A percentile compares a stretch with the other conserved stretches of the same genome.
Conservation (phyloP, 2,113 vertebrate species). For the Pseudopodoces humilis region DNA sequence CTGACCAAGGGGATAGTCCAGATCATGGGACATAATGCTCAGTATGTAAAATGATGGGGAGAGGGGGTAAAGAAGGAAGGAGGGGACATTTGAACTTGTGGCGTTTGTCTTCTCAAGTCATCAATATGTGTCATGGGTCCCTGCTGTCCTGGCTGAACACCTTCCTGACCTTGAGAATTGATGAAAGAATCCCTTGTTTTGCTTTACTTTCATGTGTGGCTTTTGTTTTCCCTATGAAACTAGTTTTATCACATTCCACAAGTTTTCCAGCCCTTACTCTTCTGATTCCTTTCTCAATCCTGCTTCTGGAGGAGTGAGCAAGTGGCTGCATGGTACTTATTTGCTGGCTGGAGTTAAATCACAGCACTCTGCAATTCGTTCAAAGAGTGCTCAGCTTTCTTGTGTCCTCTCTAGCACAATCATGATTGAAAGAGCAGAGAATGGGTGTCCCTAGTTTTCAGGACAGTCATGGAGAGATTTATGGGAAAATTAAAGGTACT, state of each 20-base stretch:
- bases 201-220: neutral
- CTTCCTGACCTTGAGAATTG: neutral
- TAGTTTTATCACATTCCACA: neutral
- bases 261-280: neutral
- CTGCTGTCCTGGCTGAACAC: neutral
- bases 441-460: neutral
- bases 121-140: fast-evolving
- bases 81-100: neutral
- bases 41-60: neutral
- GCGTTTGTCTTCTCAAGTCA: neutral
- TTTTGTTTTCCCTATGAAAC: neutral
- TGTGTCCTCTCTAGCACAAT: neutral
- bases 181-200: neutral
- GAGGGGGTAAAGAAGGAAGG: neutral
- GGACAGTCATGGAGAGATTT: neutral
- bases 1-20: neutral
- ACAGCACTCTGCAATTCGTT: neutral
- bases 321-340: neutral
- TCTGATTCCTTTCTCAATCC: neutral
- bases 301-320: neutral
- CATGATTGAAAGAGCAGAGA: neutral
- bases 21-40: fast-evolving
- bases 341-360: neutral
- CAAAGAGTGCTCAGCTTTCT: neutral
- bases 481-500: neutral